Evolutionary conservation across 2,797 vertebrate species (phyloP).

Genomic region (Rhynchonycteris naso): DNA sequence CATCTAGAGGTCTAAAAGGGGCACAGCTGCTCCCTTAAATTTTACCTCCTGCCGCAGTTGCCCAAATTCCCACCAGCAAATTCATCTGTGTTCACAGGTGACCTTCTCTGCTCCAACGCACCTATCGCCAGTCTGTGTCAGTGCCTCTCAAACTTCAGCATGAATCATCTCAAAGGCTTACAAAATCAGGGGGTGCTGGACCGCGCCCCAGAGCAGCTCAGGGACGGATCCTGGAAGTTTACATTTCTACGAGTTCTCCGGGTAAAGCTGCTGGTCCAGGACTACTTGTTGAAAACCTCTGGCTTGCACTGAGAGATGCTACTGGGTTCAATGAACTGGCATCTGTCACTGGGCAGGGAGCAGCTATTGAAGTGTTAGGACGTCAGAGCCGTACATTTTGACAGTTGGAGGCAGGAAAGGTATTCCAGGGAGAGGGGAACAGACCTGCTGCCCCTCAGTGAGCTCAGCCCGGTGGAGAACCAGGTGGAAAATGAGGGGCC

Average conservation of each 20-base stretch:
- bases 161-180: not conserved
- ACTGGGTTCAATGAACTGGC: not conserved
- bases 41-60: not conserved
- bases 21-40: not conserved
- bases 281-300: not conserved
- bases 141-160: not conserved
- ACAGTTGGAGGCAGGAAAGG: not conserved
- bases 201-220: not conserved
- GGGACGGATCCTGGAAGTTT: not conserved
- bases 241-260: not conserved
- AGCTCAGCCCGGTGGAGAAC: not conserved
- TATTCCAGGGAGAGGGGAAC: not conserved
- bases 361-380: not conserved
- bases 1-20: not conserved
- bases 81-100: not conserved
- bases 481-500: too few relatives aligned
- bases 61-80: constrained; percentile 11
- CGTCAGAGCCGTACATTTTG: not conserved
- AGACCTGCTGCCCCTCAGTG: fast-evolving
- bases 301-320: not conserved
- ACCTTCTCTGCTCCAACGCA: not conserved
- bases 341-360: not conserved
- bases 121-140: not conserved
- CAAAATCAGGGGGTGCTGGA: not conserved
- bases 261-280: not conserved